Conservation (phyloP, 2,888 invertebrate genomes). For the Zelleria hepariella region DNA sequence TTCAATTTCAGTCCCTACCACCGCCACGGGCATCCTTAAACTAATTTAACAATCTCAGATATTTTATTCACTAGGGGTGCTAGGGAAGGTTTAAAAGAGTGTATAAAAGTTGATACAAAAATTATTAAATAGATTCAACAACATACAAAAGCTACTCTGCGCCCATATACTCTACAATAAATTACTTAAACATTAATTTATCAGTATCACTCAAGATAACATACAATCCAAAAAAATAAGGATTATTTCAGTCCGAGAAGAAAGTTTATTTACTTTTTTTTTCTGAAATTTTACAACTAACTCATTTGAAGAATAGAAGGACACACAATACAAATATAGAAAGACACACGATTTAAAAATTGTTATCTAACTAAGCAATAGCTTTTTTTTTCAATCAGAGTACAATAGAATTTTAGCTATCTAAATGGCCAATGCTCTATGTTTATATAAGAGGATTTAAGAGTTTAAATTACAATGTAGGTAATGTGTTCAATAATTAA, state of each 20-base stretch:
- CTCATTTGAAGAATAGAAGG: not conserved
- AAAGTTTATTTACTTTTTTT: slow-evolving; percentile 15
- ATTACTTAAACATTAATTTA: slow-evolving; percentile 54
- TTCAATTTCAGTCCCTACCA: no score
- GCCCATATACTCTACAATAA: slow-evolving; percentile 47
- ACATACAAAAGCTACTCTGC: slow-evolving; percentile 69
- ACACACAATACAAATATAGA: no score
- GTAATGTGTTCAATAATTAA: slow-evolving; percentile 11
- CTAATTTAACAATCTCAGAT: slow-evolving; percentile 1
- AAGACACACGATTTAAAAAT: no score
- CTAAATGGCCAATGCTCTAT: no score
- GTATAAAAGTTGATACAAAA: slow-evolving; percentile 69
- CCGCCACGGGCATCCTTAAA: not conserved
- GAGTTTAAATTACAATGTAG: not conserved
- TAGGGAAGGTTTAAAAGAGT: slow-evolving; percentile 70
- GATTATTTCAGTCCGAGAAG: slow-evolving; percentile 42
- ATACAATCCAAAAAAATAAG: slow-evolving; percentile 44
- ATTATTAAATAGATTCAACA: slow-evolving; percentile 66
- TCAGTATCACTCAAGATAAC: slow-evolving; percentile 57
- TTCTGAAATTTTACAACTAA: not conserved
- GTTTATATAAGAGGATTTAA: not conserved
- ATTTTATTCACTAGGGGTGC: slow-evolving; percentile 46
- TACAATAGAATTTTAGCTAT: no score
- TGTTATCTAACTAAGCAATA: no score
- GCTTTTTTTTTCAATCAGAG: no score